These are phyloP conservation scores for Blennius ocellaris DNA, from an alignment of 2,113 vertebrate genomes.

Conservation along the genomic window DNA sequence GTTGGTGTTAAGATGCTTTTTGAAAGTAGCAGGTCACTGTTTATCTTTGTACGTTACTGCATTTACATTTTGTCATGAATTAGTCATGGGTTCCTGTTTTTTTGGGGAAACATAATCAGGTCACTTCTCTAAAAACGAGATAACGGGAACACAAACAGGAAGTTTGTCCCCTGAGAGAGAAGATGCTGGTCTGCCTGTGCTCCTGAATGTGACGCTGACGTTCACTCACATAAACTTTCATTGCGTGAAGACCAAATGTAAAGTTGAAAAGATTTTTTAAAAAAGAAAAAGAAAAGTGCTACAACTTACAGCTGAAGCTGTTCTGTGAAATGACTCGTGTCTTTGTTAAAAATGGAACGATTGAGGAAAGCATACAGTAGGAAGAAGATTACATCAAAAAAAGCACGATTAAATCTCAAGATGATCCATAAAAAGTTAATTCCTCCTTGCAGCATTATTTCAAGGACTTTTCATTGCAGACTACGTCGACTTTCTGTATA, in stretches of 20 bases:
- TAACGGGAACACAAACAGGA: background rate
- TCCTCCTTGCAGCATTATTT: constrained; percentile 43
- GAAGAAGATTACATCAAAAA: constrained; percentile 4
- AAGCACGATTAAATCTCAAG: constrained; percentile 11
- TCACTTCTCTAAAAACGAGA: constrained; percentile 8
- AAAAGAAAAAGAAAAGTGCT: background rate
- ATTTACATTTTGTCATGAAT: too few species aligned
- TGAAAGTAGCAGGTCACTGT: background rate
- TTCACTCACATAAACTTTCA: background rate
- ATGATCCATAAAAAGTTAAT: constrained; percentile 54
- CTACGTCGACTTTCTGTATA: constrained; percentile 31
- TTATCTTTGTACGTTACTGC: too few species aligned
- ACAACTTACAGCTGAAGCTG: background rate
- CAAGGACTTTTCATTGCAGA: constrained; percentile 44
- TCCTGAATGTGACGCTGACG: background rate
- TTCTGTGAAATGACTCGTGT: too few species aligned
- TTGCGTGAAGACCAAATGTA: background rate
- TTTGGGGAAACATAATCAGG: background rate
- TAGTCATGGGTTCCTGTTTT: constrained; percentile 16
- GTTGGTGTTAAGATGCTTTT: too few species aligned
- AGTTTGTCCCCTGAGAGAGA: background rate
- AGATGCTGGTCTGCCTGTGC: background rate
- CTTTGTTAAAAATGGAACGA: background rate
- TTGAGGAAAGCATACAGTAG: background rate
- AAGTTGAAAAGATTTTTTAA: background rate